Conservation (phyloP, 2,888 invertebrate genomes). For the Autographa pulchrina region DNA sequence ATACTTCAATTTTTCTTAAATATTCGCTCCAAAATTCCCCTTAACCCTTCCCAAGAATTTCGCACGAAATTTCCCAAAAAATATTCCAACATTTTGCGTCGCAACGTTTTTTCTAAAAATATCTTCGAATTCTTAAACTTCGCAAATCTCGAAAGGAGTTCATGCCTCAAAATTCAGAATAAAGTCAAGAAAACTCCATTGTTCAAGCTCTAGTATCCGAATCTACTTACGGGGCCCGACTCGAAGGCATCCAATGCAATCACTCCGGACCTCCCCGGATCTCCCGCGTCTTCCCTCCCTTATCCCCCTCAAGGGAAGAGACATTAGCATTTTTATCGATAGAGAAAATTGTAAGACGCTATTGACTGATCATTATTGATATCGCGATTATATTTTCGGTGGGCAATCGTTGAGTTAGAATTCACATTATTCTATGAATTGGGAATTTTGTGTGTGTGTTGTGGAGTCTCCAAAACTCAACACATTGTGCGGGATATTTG, state of each 20-base stretch:
- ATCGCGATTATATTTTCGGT: conserved; percentile 54
- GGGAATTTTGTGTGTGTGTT: not conserved
- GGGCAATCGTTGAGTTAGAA: conserved; percentile 18
- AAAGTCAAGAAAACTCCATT: conserved; percentile 68
- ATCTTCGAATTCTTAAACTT: conserved; percentile 44
- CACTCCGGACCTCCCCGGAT: conserved; percentile 71
- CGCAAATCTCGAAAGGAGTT: conserved; percentile 58
- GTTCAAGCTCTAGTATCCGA: conserved; percentile 68
- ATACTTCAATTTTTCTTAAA: conserved; percentile 3
- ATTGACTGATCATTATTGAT: conserved; percentile 68
- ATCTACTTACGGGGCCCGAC: conserved; percentile 67
- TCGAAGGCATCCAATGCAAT: conserved; percentile 80
- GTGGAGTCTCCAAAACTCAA: no score
- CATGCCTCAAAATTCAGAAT: conserved; percentile 60
- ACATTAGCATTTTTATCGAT: conserved; percentile 87
- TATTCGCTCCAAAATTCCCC: conserved; percentile 8
- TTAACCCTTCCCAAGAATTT: conserved; percentile 20
- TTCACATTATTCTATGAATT: not conserved
- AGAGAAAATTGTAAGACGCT: conserved; percentile 69
- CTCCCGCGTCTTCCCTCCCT: conserved; percentile 26
- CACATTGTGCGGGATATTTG: no score
- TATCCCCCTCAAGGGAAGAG: conserved; percentile 68
- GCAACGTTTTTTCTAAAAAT: conserved; percentile 36
- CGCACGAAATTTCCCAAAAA: conserved; percentile 16
- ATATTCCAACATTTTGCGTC: conserved; percentile 32